These are phyloP conservation scores for Mythimna lalbum DNA, from an alignment of 2,888 invertebrate species.

Conservation along the genomic window DNA sequence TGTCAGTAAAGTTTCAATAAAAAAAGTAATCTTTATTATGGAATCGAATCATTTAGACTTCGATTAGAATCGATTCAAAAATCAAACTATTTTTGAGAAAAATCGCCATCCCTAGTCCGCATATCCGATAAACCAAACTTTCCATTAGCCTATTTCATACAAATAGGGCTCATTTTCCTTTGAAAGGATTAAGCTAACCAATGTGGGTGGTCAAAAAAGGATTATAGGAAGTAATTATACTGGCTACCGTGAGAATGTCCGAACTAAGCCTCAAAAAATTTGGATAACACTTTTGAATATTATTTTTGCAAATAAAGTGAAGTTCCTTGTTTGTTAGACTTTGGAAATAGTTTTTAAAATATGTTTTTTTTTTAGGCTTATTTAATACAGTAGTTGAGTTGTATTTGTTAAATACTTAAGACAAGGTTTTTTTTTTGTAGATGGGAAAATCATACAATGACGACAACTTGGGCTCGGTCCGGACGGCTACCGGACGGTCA, in stretches of 20 bases:
- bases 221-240: conserved; percentile 63
- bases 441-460: too few species aligned
- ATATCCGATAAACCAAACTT: conserved; percentile 33
- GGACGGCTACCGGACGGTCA: too few species aligned
- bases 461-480: too few species aligned
- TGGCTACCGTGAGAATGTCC: conserved; percentile 59
- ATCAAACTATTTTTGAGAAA: too few species aligned
- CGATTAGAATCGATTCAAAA: too few species aligned
- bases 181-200: conserved; percentile 38
- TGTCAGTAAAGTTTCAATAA: too few species aligned
- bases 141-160: conserved; percentile 1
- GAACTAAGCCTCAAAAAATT: conserved; percentile 29
- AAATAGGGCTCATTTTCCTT: conserved; percentile 33
- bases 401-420: conserved; percentile 25
- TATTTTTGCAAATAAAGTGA: conserved; percentile 30
- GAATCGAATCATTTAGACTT: too few species aligned
- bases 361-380: neutral
- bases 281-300: conserved; percentile 34
- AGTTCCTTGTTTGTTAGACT: conserved; percentile 34
- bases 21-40: too few species aligned
- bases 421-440: too few species aligned
- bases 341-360: conserved; percentile 11
- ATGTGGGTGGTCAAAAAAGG: conserved; percentile 63
- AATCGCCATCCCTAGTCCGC: conserved; percentile 54
- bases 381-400: conserved; percentile 41